A percentile compares a stretch with the other conserved stretches of the same genome.
Conservation (phyloP, 2,888 invertebrate genomes). For the Tillus elongatus region DNA sequence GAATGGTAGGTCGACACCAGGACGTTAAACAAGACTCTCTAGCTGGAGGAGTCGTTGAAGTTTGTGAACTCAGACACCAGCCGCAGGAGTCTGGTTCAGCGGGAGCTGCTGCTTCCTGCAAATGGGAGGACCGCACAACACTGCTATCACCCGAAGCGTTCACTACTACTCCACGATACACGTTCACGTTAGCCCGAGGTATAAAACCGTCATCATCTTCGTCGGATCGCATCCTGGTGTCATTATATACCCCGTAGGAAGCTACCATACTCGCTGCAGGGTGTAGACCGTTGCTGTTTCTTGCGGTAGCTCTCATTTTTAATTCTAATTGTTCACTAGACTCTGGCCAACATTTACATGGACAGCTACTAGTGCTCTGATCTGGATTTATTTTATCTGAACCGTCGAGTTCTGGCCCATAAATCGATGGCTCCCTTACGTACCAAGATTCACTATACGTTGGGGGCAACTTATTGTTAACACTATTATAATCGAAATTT, state of each 20-base stretch:
- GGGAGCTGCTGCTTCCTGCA: conserved; percentile 17
- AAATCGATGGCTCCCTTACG: conserved; percentile 31
- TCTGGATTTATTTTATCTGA: too few species aligned
- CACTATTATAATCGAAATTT: background rate
- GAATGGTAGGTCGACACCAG: conserved; percentile 50
- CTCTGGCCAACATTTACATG: too few species aligned
- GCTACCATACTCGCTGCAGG: too few species aligned
- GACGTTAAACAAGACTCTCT: conserved; percentile 38
- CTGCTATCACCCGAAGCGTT: conserved; percentile 37
- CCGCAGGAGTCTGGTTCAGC: conserved; percentile 25
- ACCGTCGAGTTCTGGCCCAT: too few species aligned
- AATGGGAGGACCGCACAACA: conserved; percentile 28
- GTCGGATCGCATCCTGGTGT: conserved; percentile 25
- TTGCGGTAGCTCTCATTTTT: conserved; percentile 19
- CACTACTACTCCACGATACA: conserved; percentile 37
- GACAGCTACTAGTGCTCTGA: too few species aligned
- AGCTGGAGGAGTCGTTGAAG: conserved; percentile 18
- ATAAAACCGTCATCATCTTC: conserved; percentile 37
- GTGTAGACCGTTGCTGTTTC: conserved; percentile 23
- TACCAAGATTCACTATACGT: conserved; percentile 35
- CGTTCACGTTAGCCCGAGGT: conserved; percentile 29
- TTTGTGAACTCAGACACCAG: conserved; percentile 30
- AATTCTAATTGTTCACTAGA: too few species aligned
- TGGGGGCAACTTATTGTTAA: conserved; percentile 27
- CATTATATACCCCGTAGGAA: conserved; percentile 42